Base-by-base conservation (phyloP, 2,888 invertebrate species). In the Hirudinaria manillensis region DNA sequence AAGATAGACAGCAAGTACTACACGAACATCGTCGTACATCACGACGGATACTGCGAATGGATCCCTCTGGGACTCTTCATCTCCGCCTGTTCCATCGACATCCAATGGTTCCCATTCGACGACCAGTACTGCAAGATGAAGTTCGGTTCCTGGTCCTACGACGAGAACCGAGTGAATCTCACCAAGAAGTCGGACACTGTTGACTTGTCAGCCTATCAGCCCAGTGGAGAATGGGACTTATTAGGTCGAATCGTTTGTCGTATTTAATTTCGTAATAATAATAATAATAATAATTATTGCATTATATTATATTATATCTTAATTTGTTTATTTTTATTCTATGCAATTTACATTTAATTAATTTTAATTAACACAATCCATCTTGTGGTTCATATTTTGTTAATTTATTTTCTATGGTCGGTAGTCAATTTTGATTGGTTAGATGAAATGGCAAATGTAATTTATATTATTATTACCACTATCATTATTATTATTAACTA, bases 101-200 rank as follows among this genome's bases (percentile, higher is more conserved):
- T 80, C 73, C 76, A 77, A 70, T 80, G 79, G 79, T 80, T 80
- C 56, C 80, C 80, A 0, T 80, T 80, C 67, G 80, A 80, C 76
- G 79, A 80, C 72, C 80, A 80, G 77, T 75, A 71, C 51, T 80
- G 80, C 72, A 76, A 67, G 34, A 77, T 80, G 78, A 80, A 80
- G 77, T 80, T 80, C 72, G 80, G 80, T 0, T 80, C 80, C 13
- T 80, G 80, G 80, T 81, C 80, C 4, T 80, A 80, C 72, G 80
- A 80, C 70, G 80, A 79, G 38, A 78, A 75, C 65, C 79, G 80
- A 66, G 77, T 80, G 36, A 80, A 80, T 75, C 71, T 80, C 74
- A 79, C 79, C 27, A 51, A 56, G 27, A 61, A 72, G 4, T 70
- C 67, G 2, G 77, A 77, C 32, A 34, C 61, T 16, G 79, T 80